Base-by-base conservation (phyloP, 92 coral and sea anemone genomes). In the Zoanthus solanderi region DNA sequence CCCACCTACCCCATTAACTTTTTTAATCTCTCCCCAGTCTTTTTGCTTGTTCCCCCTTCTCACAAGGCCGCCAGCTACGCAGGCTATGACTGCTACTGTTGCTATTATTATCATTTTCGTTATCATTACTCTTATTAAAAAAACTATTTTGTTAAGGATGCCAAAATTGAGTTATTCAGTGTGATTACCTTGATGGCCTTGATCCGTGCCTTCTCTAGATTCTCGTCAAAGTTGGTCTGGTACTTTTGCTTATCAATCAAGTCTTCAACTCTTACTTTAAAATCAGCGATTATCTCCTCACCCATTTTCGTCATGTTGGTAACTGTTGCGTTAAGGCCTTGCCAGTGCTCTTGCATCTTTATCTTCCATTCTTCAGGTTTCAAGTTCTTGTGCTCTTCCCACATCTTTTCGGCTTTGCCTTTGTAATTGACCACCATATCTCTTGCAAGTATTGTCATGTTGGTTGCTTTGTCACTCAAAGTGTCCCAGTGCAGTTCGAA, bases 341-440 rank as follows among this genome's bases (percentile, higher is more conserved):
- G 13, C 65, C 65, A 76, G 8, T 76, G 44, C 13, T 52, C 29
- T 28, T 28, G 37, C 34, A 52, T 2, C 34, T 76, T 76, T 46
- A 6, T 15, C 13, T 50, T 53, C 81, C 81, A 76, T 6, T 76
- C 81, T 71, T 78, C 63, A 15, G 71, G 71, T 4, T 78, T 47
- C 72, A 78, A 5, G 53, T 78, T 16, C 44, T 31, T 58, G 83
- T 78, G 83, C 31, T 78, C 83, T 17, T 78, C 57, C 83, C 83
- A 78, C 15, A 78, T 31, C 47, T 78, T 48, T 17, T 78, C 83
- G 4, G 83, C 83, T 16, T 23, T 78, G 14, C 57, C 31, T 45
- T 34, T 58, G 54, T 58, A 57, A 1, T 78, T 71, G 2, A 30
- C 37, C 11, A 68, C 84, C 46, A 58, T 37, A 42, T 78, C 71